Percentiles rank a stretch among this genome's conserved stretches.
These are phyloP conservation scores for Euplexia lucipara DNA, from an alignment of 2,888 invertebrate genomes.

Conservation along the genomic window DNA sequence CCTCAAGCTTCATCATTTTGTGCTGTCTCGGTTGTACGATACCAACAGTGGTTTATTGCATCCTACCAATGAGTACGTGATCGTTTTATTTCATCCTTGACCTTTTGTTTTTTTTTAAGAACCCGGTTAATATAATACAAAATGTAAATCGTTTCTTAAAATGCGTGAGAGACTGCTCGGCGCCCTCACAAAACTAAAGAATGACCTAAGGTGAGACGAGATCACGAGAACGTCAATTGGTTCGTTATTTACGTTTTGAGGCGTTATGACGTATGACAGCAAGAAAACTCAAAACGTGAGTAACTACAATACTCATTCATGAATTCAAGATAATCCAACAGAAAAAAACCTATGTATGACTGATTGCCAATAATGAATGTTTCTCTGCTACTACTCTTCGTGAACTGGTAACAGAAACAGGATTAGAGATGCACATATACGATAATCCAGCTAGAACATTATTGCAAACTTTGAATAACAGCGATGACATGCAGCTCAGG, in stretches of 20 bases:
- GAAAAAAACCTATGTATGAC: not conserved
- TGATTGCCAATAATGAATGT: not conserved
- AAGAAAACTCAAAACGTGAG: not conserved
- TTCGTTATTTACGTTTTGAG: slow-evolving; percentile 15
- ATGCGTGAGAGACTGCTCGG: slow-evolving; percentile 46
- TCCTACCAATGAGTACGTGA: slow-evolving; percentile 39
- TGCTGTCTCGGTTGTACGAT: slow-evolving; percentile 31
- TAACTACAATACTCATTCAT: not conserved
- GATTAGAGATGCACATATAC: slow-evolving; percentile 7
- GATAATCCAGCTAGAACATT: slow-evolving; percentile 12
- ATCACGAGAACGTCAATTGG: slow-evolving; percentile 35
- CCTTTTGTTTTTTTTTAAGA: slow-evolving; percentile 32
- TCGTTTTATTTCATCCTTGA: slow-evolving; percentile 41
- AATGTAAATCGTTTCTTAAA: slow-evolving; percentile 30
- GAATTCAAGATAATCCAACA: not conserved
- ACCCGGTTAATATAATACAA: slow-evolving; percentile 16
- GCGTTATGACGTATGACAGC: slow-evolving; percentile 1
- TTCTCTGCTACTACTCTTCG: not conserved
- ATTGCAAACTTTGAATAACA: slow-evolving; percentile 34
- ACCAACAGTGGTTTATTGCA: slow-evolving; percentile 31
- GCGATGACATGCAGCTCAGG: slow-evolving; percentile 4
- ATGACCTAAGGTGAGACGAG: slow-evolving; percentile 17
- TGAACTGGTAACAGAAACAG: slow-evolving; percentile 12
- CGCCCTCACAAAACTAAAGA: slow-evolving; percentile 40
- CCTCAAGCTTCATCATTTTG: slow-evolving; percentile 43